A percentile compares a stretch with the other conserved stretches of the same genome.
phyloP scores from a whole-genome alignment of 1,140 invertebrate genomes.

The Nymphalis io region DNA sequence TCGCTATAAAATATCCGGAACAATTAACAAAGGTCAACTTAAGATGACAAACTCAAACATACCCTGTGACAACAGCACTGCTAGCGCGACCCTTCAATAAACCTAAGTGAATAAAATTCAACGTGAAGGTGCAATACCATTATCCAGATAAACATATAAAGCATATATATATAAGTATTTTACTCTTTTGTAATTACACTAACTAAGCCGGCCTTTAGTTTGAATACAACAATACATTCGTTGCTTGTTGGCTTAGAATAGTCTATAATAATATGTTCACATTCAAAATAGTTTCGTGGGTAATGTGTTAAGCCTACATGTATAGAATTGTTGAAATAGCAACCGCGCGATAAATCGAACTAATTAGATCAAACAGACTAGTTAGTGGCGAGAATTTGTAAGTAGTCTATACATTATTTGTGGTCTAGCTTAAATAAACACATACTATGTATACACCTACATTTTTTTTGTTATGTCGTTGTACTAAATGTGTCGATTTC shows the following conservation, averaged over 20 bases:
- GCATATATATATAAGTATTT: not conserved
- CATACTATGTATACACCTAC: not conserved
- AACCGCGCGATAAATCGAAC: not conserved
- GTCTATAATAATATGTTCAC: not conserved
- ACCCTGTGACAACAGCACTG: not conserved
- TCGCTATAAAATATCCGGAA: too few species aligned
- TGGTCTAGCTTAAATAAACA: not conserved
- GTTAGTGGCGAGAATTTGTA: not conserved
- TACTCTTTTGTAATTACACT: not conserved
- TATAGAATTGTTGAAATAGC: not conserved
- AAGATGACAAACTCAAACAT: not conserved
- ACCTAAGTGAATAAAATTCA: not conserved
- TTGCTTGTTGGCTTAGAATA: not conserved
- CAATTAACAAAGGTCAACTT: too few species aligned
- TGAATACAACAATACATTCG: not conserved
- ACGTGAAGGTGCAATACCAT: constrained; percentile 6
- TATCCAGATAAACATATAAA: not conserved
- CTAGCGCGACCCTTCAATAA: not conserved
- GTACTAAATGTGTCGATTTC: not conserved
- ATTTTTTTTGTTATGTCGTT: not conserved
- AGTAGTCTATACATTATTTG: not conserved
- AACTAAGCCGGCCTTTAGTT: not conserved
- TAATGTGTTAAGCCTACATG: not conserved
- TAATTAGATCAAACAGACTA: constrained; percentile 2
- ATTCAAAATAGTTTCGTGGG: not conserved